These are phyloP conservation scores for Crossocerus cetratus DNA, from an alignment of 2,888 invertebrate species.

Conservation along the genomic window DNA sequence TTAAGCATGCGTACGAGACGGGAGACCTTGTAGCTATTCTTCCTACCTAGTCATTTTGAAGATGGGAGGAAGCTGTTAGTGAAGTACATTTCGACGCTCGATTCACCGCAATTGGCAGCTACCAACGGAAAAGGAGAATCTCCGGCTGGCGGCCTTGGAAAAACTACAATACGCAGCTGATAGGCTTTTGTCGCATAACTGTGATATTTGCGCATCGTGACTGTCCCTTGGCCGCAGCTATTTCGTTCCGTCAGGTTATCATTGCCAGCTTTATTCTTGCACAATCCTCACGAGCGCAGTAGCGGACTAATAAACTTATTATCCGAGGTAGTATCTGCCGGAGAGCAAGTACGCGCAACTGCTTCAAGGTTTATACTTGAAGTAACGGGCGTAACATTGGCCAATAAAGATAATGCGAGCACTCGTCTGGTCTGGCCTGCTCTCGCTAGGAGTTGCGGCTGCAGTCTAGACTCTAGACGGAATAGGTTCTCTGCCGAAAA, in stretches of 20 bases:
- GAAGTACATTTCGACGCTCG: too few relatives aligned
- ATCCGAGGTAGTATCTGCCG: not conserved
- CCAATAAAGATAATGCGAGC: not conserved
- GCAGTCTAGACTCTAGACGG: not conserved
- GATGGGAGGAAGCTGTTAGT: too few relatives aligned
- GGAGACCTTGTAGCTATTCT: too few relatives aligned
- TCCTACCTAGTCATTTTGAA: too few relatives aligned
- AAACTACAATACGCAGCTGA: too few relatives aligned
- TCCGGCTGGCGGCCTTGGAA: too few relatives aligned
- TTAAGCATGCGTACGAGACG: too few relatives aligned
- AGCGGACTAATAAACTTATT: not conserved
- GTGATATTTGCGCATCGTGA: not conserved
- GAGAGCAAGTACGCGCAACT: not conserved
- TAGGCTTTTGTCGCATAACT: not conserved
- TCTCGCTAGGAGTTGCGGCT: not conserved
- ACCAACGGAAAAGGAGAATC: too few relatives aligned
- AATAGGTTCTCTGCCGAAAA: too few relatives aligned
- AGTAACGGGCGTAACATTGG: not conserved
- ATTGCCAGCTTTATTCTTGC: not conserved
- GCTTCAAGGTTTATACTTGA: conserved; percentile 1
- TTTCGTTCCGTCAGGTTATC: not conserved
- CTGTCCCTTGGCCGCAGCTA: not conserved
- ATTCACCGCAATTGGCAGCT: too few relatives aligned
- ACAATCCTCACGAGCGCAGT: not conserved
- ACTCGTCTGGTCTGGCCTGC: too few relatives aligned